A percentile compares a stretch with the other conserved stretches of the same genome.
Evolutionary conservation across 2,797 vertebrate species (phyloP).

Genomic region (Crax fasciolata): DNA sequence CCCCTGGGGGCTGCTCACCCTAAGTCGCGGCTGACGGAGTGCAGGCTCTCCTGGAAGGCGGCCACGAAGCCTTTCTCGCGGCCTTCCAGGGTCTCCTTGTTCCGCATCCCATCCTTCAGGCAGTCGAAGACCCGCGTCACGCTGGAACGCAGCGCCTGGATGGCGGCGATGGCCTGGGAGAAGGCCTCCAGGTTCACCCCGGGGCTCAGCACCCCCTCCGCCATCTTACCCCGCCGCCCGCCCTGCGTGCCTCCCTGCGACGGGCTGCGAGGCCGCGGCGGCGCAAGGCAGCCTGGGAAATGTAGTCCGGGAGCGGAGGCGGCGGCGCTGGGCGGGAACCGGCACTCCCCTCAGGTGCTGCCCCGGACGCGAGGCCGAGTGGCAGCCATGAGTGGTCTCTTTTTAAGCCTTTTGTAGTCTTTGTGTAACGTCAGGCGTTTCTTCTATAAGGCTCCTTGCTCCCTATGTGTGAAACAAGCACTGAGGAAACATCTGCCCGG

Average conservation of each 20-base stretch:
- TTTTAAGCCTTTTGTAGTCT: not conserved
- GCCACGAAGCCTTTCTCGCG: conserved; percentile 93
- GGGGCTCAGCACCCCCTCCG: conserved; percentile 90
- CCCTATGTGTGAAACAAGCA: no score
- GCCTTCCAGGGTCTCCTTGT: conserved; percentile 93
- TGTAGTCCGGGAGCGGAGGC: not conserved
- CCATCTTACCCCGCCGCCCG: conserved; percentile 82
- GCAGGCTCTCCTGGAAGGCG: conserved; percentile 95
- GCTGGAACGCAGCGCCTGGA: conserved; percentile 96
- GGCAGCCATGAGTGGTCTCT: fast-evolving
- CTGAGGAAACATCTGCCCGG: not conserved
- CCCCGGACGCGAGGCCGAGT: fast-evolving
- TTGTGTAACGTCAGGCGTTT: not conserved
- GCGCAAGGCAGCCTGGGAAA: conserved; percentile 8
- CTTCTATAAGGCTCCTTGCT: not conserved
- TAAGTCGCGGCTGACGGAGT: conserved; percentile 95
- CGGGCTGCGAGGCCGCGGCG: not conserved
- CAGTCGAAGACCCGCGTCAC: conserved; percentile 96
- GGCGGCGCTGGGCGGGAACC: no score
- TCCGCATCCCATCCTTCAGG: conserved; percentile 96
- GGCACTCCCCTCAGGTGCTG: not conserved
- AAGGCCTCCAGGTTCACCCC: conserved; percentile 97
- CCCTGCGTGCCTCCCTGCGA: not conserved
- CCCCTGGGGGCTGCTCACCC: conserved; percentile 85
- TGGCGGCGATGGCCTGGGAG: conserved; percentile 93